Evolutionary conservation across 2,113 vertebrate genomes (phyloP), one percentile per base, ranked within the genome.

Genomic region (Phodopus roborovskii): DNA sequence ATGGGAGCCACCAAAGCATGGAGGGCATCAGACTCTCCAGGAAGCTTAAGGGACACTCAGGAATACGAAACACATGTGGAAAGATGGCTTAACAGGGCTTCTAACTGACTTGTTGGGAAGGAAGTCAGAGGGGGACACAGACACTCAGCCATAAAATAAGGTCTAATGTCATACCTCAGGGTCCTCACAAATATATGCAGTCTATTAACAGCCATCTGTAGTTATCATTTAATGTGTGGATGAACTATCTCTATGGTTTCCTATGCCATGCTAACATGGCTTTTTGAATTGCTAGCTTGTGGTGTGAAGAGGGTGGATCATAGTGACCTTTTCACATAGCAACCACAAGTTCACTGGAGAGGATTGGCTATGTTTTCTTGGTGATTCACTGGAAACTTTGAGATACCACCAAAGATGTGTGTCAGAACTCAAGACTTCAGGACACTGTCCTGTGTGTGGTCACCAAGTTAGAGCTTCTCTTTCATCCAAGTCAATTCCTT

Each of bases 351-450:
- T 95, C 95, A 90, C 84, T 0, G 6, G 66, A 88, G 75, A 53
- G 62, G 64, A 62, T 7, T 95, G 71, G 62, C 88, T 88, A 20
- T 96, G 88, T 97, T 97, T 97, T 93, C 94, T 95, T 66, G 81
- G 92, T 90, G 96, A 97, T 79, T 97, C 97, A 93, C 45, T 92
- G 89, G 97, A 97, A 97, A 97, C 77, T 86, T 92, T 66, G 84
- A 84, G 75, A 95, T 94, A 92, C 91, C 62, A 93, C 91, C 91
- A 87, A 78, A 95, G 92, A 97, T 88, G 78, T 86, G 94, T 96
- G 95, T 95, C 92, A 88, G 88, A 26, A 78, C 91, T 73, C 92
- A 96, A 77, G 48, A 78, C 60, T 88, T 56, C 0, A 5, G 89
- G 95, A 68, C 88, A 53, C 88, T 96, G 94, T 96, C 81, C 81